Base-by-base conservation (phyloP, 2,888 invertebrate genomes). In the Loripinus fragilis region DNA sequence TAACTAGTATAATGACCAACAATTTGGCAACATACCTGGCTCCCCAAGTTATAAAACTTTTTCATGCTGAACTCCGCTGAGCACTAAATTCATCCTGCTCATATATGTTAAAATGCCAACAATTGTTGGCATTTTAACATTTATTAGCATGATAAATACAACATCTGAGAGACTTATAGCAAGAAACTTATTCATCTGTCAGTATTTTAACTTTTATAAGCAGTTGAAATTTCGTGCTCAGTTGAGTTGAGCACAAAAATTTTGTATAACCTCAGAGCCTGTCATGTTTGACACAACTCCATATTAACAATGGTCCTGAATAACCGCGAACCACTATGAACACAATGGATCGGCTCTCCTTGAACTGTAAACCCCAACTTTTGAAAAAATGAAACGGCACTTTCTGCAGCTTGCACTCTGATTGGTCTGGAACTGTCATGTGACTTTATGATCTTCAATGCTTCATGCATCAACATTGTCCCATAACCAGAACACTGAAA, bases 361-460 rank as follows among this genome's bases (percentile, higher is more conserved):
- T 73, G 65, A 15, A 75, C 64, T 10, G 50, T 50, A 74, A 88
- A 89, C 0, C 85, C 86, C 66, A 82, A 74, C 50, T 86, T 88
- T 64, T 87, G 77, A 80, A 89, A 89, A 60, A 89, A 88, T 5
- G 71, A 71, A 0, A 87, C 86, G 38, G 88, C 86, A 65, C 76
- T 74, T 2, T 77, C 41, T 28, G 88, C 88, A 81, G 87, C 87
- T 67, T 88, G 87, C 10, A 89, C 82, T 64, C 86, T 76, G 3
- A 89, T 72, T 7, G 86, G 80, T 70, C 89, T 48, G 1, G 25
- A 35, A 15, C 35, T 55, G 45, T 76, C 70, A 41, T 76, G 70
- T 50, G 75, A 60, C n/a, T 23, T 69, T 33, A 87, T 86, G 0
- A 84, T 60, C 12, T 82, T 76, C 15, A 88, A 28, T 7, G 79